These are phyloP conservation scores for Trematomus bernacchii DNA, from an alignment of 2,797 vertebrate species.

Conservation along the genomic window DNA sequence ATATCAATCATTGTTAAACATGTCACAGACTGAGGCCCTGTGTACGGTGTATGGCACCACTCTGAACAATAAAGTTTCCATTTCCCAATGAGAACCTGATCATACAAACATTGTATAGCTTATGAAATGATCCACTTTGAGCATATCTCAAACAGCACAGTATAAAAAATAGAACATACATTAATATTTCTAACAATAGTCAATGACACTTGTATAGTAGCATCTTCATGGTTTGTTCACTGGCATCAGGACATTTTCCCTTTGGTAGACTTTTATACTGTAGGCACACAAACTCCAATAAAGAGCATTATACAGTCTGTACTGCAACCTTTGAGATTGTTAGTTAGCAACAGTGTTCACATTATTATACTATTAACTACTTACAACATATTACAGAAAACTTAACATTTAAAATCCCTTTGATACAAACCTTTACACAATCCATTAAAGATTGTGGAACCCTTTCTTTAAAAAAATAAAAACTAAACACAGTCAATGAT, in stretches of 20 bases:
- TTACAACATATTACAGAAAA: constrained; percentile 9
- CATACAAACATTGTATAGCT: neutral
- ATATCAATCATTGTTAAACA: neutral
- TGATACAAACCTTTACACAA: constrained; percentile 1
- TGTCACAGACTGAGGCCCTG: constrained; percentile 18
- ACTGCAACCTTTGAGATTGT: neutral
- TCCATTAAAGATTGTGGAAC: neutral
- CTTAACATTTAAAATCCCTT: constrained; percentile 2
- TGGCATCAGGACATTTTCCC: constrained; percentile 35
- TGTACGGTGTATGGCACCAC: constrained; percentile 2
- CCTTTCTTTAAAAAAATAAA: neutral
- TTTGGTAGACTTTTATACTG: constrained; percentile 43
- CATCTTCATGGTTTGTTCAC: constrained; percentile 30
- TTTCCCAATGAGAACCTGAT: constrained; percentile 40
- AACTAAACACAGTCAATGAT: constrained; percentile 5
- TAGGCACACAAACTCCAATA: constrained; percentile 18
- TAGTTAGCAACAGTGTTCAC: constrained; percentile 45
- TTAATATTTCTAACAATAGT: constrained; percentile 20
- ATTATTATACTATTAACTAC: constrained; percentile 23
- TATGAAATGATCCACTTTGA: constrained; percentile 34
- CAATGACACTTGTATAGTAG: constrained; percentile 24
- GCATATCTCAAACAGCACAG: constrained; percentile 37
- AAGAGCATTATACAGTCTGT: neutral
- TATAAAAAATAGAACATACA: constrained; percentile 55
- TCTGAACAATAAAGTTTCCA: constrained; percentile 42